These are phyloP conservation scores for Pygocentrus nattereri DNA, from an alignment of 2,797 vertebrate genomes.

Conservation along the genomic window DNA sequence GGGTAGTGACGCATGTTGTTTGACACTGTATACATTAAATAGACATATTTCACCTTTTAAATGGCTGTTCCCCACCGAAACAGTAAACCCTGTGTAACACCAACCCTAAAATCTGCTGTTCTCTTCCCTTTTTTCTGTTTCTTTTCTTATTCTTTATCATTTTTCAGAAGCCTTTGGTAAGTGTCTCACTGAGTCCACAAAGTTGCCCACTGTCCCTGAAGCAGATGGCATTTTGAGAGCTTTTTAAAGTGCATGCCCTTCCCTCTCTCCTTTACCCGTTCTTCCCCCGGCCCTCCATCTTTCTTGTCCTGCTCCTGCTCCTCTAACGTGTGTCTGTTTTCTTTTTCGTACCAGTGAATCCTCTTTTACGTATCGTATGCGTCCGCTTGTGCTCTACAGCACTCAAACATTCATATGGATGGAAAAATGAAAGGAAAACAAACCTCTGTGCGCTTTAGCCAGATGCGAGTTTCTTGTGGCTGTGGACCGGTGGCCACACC, in stretches of 20 bases:
- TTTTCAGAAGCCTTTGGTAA: constrained; percentile 99
- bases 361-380: background rate
- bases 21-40: background rate
- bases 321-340: constrained; percentile 70
- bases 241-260: constrained; percentile 88
- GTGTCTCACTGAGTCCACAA: constrained; percentile 82
- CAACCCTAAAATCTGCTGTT: constrained; percentile 74
- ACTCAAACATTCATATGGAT: background rate
- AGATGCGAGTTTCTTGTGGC: background rate
- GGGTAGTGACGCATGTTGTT: background rate
- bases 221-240: constrained; percentile 90
- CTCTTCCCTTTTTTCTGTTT: constrained; percentile 67
- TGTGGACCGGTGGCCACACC: constrained; percentile 32
- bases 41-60: background rate
- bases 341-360: background rate
- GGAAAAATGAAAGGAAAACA: constrained; percentile 28
- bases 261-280: constrained; percentile 56
- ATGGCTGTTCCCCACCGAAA: constrained; percentile 10
- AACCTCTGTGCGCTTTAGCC: background rate
- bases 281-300: constrained; percentile 42
- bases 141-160: constrained; percentile 75
- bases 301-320: constrained; percentile 56
- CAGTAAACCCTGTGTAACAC: constrained; percentile 32
- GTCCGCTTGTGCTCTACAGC: background rate
- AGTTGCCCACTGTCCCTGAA: constrained; percentile 80